Conservation (phyloP, 1,140 invertebrate genomes). For the Coenobita brevimanus region DNA sequence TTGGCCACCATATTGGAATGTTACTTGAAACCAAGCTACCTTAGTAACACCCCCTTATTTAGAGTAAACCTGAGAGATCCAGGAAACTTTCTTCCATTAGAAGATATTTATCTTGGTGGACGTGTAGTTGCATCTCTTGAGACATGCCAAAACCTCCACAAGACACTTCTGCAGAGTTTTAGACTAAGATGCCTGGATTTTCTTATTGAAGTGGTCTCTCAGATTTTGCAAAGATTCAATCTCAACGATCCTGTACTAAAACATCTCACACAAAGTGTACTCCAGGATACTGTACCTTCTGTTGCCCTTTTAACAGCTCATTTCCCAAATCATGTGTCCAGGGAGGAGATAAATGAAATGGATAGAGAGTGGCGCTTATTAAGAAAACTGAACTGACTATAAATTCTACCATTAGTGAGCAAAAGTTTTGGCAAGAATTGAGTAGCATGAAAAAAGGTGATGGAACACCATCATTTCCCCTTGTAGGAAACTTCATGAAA, state of each 20-base stretch:
- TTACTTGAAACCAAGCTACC: slow-evolving; percentile 13
- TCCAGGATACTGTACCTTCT: too few relatives aligned
- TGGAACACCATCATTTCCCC: not conserved
- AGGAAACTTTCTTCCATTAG: slow-evolving; percentile 14
- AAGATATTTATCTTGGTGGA: slow-evolving; percentile 10
- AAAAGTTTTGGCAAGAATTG: too few relatives aligned
- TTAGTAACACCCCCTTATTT: not conserved
- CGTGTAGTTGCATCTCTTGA: not conserved
- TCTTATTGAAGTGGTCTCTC: not conserved
- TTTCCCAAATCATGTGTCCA: not conserved
- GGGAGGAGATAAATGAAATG: not conserved
- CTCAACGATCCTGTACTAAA: not conserved
- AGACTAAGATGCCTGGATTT: slow-evolving; percentile 7
- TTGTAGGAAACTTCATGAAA: not conserved
- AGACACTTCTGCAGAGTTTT: too few relatives aligned
- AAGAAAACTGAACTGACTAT: too few relatives aligned
- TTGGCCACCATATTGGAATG: slow-evolving; percentile 1
- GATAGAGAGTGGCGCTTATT: slow-evolving; percentile 9
- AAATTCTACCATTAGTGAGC: too few relatives aligned
- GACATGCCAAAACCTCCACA: too few relatives aligned
- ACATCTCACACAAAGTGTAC: not conserved
- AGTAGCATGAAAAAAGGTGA: not conserved
- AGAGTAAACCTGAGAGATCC: slow-evolving; percentile 3
- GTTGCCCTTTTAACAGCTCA: not conserved
- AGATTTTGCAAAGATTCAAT: not conserved